Evolutionary conservation across 2,888 invertebrate genomes (phyloP), one percentile per base, ranked within the genome.

Genomic region (Masnerella sp.): DNA sequence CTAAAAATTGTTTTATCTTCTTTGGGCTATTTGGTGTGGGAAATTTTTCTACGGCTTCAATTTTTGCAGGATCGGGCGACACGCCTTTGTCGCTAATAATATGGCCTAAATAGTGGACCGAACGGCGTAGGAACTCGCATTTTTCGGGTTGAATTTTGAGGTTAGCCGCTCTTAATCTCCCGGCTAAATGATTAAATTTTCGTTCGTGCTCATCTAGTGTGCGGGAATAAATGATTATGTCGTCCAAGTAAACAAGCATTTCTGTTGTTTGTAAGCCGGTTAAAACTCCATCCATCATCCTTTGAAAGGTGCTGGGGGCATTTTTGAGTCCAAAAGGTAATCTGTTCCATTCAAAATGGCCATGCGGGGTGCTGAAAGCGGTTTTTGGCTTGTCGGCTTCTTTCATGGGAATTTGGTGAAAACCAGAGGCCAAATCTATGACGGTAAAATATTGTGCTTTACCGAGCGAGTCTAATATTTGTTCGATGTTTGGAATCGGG

Each of bases 401-500:
- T 1, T n/a, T 12, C 22, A 43, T 22, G 0, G n/a, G 22, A 4
- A 43, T 43, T 11, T 22, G 43, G 7, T 43, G 22, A 12, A 43
- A 43, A 1, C 22, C 20, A 1, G 1, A 11, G 12, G 43, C 43
- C 0, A 43, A 2, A 22, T 43, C 43, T 2, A 43, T 5, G 1
- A n/a, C n/a, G 0, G 45, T 22, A 15, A 47, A 47, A 30, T 47
- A 47, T 22, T 22, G 11, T 0, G 43, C 11, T 1, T 15, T 25
- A 1, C n/a, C 28, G 5, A 47, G 7, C n/a, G 5, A 9, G n/a
- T 47, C 30, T 1, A 47, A 5, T 15, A 59, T 59, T n/a, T 43
- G 8, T 5, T 14, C 8, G 1, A 59, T 59, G 15, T 47, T 17
- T 0, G 59, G 59, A 5, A 59, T 12, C 0, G 59, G 38, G 9